A percentile compares a stretch with the other conserved stretches of the same genome.
phyloP scores from a whole-genome alignment of 2,113 vertebrate species.

The Anhinga rufa region DNA sequence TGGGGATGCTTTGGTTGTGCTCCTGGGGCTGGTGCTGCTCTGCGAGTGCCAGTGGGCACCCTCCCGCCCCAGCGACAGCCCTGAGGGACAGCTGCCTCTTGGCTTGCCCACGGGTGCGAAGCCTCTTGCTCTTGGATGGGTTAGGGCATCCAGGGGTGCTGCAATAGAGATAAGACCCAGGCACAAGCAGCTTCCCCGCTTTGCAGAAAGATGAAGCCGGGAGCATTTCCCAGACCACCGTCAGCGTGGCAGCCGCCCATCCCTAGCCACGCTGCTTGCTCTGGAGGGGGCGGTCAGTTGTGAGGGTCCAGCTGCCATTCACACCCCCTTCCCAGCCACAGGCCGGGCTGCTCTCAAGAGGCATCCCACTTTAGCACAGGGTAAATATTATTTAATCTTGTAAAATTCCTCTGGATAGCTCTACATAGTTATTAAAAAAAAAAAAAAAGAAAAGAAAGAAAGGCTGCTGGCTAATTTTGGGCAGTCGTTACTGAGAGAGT shows the following conservation, averaged over 20 bases:
- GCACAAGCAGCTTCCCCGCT: rapidly evolving
- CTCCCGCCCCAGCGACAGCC: rapidly evolving
- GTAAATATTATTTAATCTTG: neutral
- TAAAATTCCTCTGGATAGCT: neutral
- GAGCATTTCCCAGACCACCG: rapidly evolving
- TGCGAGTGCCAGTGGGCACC: neutral
- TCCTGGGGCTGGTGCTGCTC: neutral
- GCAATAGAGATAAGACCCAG: neutral
- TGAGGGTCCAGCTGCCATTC: neutral
- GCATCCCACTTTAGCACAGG: neutral
- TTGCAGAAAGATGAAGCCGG: neutral
- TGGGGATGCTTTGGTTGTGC: neutral
- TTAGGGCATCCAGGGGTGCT: neutral
- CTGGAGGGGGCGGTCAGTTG: neutral
- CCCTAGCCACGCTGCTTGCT: neutral
- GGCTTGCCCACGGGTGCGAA: rapidly evolving
- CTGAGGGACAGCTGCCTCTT: neutral
- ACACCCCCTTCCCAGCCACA: neutral
- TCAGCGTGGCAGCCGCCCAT: neutral
- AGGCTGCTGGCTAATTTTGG: neutral
- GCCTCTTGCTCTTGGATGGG: neutral
- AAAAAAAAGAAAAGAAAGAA: neutral
- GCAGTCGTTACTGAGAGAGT: constrained; percentile 1
- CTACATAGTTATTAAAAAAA: neutral
- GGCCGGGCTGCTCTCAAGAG: neutral